These are phyloP conservation scores for Heliocidaris erythrogramma DNA, from an alignment of 35 echinoderm and acorn worm species.

Conservation along the genomic window DNA sequence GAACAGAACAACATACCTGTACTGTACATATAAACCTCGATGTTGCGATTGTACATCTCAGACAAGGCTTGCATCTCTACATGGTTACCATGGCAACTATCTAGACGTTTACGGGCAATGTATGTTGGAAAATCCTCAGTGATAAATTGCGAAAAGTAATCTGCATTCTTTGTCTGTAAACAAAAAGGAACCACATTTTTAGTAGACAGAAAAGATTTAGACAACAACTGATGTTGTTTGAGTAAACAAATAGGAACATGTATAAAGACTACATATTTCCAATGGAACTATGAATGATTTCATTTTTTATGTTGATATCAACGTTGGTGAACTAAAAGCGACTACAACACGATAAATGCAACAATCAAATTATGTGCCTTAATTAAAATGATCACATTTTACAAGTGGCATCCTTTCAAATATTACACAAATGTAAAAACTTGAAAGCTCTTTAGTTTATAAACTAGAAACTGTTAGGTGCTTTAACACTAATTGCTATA, in stretches of 20 bases:
- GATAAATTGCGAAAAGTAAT: constrained; percentile 97
- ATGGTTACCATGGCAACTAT: constrained; percentile 98
- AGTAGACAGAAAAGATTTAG: constrained; percentile 4
- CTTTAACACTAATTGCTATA: too few species aligned
- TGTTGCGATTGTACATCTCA: constrained; percentile 97
- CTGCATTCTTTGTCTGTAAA: constrained; percentile 92
- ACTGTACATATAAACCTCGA: constrained; percentile 94
- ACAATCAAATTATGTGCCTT: too few species aligned
- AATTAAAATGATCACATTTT: too few species aligned
- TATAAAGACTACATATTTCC: background rate
- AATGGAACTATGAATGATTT: background rate
- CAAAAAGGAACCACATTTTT: background rate
- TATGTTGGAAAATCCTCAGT: constrained; percentile 96
- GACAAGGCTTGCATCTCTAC: constrained; percentile 99
- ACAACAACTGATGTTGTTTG: background rate
- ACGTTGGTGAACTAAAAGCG: too few species aligned
- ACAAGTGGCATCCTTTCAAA: too few species aligned
- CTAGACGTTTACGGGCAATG: constrained; percentile 81
- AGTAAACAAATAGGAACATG: background rate
- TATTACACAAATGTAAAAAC: too few species aligned
- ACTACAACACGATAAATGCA: too few species aligned
- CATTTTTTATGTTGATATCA: too few species aligned
- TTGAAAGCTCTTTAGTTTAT: too few species aligned
- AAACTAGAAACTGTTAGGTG: too few species aligned
- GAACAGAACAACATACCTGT: constrained; percentile 59